Percentiles rank a stretch among this genome's conserved stretches.
phyloP scores from a whole-genome alignment of 2,113 vertebrate genomes.

The Brienomyrus longianalis region DNA sequence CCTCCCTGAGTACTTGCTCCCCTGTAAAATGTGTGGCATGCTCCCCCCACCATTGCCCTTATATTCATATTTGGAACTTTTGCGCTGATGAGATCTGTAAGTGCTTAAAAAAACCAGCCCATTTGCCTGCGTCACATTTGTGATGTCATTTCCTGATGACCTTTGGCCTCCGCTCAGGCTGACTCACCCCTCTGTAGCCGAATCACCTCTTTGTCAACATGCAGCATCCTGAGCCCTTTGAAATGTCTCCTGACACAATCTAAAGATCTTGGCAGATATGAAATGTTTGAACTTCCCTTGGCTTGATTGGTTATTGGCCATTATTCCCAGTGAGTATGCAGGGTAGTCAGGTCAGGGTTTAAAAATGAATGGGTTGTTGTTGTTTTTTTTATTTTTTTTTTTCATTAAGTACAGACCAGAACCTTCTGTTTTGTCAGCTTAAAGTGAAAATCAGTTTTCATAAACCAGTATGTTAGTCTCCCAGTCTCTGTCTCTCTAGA shows the following conservation, averaged over 20 bases:
- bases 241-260: not conserved
- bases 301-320: not conserved
- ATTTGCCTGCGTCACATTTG: not conserved
- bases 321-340: not conserved
- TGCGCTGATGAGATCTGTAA: not conserved
- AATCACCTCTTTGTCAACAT: not conserved
- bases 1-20: not conserved
- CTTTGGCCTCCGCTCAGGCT: not conserved
- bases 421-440: not conserved
- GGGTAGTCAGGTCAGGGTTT: not conserved
- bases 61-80: not conserved
- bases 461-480: not conserved
- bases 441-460: not conserved
- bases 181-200: not conserved
- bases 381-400: not conserved
- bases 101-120: not conserved
- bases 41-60: not conserved
- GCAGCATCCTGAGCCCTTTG: not conserved
- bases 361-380: not conserved
- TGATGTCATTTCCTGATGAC: constrained; percentile 3
- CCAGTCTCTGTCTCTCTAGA: not conserved
- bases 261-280: not conserved
- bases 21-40: not conserved
- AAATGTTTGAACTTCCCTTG: not conserved
- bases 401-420: not conserved